Conservation (phyloP, 2,113 vertebrate species). For the Garra rufa region DNA sequence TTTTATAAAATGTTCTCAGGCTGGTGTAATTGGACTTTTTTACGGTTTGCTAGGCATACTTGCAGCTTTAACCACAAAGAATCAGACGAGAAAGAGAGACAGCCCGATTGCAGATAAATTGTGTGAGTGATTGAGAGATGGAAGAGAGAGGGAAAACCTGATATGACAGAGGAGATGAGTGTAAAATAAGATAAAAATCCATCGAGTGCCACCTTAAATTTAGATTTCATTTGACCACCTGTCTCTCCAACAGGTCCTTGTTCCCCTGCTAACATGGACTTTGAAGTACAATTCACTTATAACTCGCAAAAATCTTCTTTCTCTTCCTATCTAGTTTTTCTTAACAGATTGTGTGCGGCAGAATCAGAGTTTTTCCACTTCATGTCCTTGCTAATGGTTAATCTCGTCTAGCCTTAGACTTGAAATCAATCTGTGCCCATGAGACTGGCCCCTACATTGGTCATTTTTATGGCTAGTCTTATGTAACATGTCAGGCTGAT, state of each 20-base stretch:
- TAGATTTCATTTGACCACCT: conserved; percentile 33
- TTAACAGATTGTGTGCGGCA: background rate
- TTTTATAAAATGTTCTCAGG: conserved; percentile 49
- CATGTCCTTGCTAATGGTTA: background rate
- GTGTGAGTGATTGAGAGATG: conserved; percentile 43
- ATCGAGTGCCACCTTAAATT: conserved; percentile 25
- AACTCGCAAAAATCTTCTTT: background rate
- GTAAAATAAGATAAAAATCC: conserved; percentile 51
- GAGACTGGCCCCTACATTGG: conserved; percentile 13
- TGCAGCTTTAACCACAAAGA: background rate
- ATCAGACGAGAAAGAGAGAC: background rate
- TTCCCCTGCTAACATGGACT: background rate
- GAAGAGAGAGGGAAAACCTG: conserved; percentile 52
- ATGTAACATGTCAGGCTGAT: conserved; percentile 22
- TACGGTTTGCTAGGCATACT: background rate
- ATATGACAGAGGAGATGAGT: conserved; percentile 60
- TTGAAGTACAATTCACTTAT: background rate
- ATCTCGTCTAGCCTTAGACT: conserved; percentile 24
- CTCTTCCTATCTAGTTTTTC: background rate
- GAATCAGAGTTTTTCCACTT: background rate
- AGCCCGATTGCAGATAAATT: background rate
- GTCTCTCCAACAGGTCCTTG: background rate
- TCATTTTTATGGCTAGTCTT: conserved; percentile 30
- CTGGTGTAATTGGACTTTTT: background rate
- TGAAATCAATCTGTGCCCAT: conserved; percentile 5